Evolutionary conservation across 2,888 invertebrate species (phyloP).

Genomic region (Platerodrilus igneus): DNA sequence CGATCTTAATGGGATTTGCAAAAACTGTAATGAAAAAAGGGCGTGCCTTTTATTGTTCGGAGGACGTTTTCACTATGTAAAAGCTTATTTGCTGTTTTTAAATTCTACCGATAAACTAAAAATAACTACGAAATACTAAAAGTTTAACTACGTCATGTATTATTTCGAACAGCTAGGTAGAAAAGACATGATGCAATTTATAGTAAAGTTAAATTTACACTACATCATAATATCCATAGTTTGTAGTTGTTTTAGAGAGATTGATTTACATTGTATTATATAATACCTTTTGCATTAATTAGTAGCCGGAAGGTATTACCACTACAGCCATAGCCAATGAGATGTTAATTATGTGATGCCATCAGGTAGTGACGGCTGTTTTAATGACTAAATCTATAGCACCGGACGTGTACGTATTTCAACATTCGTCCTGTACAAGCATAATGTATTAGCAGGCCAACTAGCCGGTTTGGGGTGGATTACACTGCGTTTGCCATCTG

Average conservation of each 20-base stretch:
- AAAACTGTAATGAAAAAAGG: too few relatives aligned
- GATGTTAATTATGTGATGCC: constrained; percentile 39
- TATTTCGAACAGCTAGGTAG: too few relatives aligned
- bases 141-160: too few relatives aligned
- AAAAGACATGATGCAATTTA: too few relatives aligned
- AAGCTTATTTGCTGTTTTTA: too few relatives aligned
- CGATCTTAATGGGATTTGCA: too few relatives aligned
- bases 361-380: constrained; percentile 41
- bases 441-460: constrained; percentile 17
- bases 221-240: too few relatives aligned
- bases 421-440: constrained; percentile 16
- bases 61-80: too few relatives aligned
- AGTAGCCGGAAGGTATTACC: constrained; percentile 32
- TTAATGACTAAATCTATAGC: constrained; percentile 33
- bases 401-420: constrained; percentile 19
- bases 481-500: constrained; percentile 39
- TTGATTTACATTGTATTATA: constrained; percentile 5
- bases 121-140: too few relatives aligned
- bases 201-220: too few relatives aligned
- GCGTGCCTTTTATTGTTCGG: too few relatives aligned
- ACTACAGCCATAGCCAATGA: constrained; percentile 26
- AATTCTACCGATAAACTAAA: too few relatives aligned
- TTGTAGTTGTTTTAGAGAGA: not conserved
- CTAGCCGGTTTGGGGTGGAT: constrained; percentile 33
- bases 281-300: constrained; percentile 16